These are phyloP conservation scores for Embiotoca jacksoni DNA, from an alignment of 2,113 vertebrate species.

Conservation along the genomic window DNA sequence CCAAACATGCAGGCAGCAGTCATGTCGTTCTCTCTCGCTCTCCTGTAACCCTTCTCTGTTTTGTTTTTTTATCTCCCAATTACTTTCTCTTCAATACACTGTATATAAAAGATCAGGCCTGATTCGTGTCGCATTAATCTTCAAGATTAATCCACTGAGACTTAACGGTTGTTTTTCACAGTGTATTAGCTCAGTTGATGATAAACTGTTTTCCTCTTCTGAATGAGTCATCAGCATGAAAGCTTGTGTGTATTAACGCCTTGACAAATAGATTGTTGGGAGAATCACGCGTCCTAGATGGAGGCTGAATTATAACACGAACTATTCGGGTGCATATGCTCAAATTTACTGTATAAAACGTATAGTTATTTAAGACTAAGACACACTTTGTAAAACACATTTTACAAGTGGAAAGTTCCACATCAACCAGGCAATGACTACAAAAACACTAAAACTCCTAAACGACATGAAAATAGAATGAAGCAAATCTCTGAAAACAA, in stretches of 20 bases:
- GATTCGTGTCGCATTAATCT: slow-evolving; percentile 56
- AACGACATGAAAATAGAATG: background rate
- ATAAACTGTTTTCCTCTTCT: slow-evolving; percentile 1
- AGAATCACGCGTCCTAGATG: background rate
- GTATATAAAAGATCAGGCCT: slow-evolving; percentile 36
- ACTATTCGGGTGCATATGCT: background rate
- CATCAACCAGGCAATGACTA: too few relatives aligned
- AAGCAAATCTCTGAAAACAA: background rate
- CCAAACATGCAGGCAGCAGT: slow-evolving; percentile 49
- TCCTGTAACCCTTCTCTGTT: slow-evolving; percentile 13
- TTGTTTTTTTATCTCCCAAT: slow-evolving; percentile 18
- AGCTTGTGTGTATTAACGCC: background rate
- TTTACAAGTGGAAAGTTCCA: too few relatives aligned
- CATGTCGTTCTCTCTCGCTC: background rate
- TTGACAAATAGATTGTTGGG: background rate
- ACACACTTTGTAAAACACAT: too few relatives aligned
- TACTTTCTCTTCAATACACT: slow-evolving; percentile 13
- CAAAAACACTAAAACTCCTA: slow-evolving; percentile 4
- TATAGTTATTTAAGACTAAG: too few relatives aligned
- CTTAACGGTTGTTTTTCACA: slow-evolving; percentile 45
- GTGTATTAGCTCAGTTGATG: slow-evolving; percentile 50
- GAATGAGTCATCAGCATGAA: slow-evolving; percentile 11
- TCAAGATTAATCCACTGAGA: slow-evolving; percentile 47
- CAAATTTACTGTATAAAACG: too few relatives aligned
- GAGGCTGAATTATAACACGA: background rate